These are phyloP conservation scores for Ctenomys sociabilis DNA, from an alignment of 2,113 vertebrate genomes.

Conservation along the genomic window DNA sequence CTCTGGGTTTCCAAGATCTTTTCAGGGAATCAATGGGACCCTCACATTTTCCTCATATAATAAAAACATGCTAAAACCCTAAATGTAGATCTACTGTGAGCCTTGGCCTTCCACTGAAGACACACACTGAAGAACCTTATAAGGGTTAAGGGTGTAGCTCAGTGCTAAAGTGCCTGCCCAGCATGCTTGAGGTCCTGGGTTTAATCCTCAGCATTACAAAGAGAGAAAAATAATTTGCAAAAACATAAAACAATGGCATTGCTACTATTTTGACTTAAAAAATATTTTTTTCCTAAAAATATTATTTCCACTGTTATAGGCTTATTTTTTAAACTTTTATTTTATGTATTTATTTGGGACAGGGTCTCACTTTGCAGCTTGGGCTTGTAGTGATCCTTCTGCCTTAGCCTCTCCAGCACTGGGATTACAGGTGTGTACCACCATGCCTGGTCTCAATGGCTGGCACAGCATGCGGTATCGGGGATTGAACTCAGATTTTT, in stretches of 20 bases:
- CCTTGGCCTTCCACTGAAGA: neutral
- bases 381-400: too few relatives aligned
- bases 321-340: too few relatives aligned
- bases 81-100: neutral
- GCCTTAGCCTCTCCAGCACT: too few relatives aligned
- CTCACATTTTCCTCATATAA: slow-evolving; percentile 47
- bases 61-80: neutral
- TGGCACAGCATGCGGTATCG: too few relatives aligned
- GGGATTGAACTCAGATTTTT: too few relatives aligned
- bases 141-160: neutral
- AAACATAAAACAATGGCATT: slow-evolving; percentile 45
- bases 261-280: neutral
- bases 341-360: too few relatives aligned
- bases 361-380: too few relatives aligned
- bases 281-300: slow-evolving; percentile 48
- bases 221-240: neutral
- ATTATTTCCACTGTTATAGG: neutral
- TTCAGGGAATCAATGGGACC: neutral
- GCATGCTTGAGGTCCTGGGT: neutral
- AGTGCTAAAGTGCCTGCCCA: neutral
- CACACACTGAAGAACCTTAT: neutral
- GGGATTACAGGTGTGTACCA: too few relatives aligned
- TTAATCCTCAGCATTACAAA: neutral
- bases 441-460: too few relatives aligned
- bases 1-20: neutral